Evolutionary conservation across 2,113 vertebrate genomes (phyloP).

Genomic region (Clupea harengus): DNA sequence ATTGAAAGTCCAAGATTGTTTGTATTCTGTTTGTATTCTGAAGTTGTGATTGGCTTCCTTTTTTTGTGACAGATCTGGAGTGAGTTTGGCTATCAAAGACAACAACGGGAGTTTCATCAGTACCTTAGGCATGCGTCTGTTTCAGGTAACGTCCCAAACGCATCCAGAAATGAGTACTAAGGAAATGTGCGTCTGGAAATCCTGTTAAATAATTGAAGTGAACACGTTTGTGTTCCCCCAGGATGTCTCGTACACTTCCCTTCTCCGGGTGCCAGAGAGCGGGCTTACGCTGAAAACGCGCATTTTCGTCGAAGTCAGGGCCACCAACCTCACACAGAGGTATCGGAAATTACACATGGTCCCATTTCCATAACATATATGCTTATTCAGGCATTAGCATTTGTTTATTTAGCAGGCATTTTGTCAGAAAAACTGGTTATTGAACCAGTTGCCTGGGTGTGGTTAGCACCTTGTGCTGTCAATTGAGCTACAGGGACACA

Average conservation of each 20-base stretch:
- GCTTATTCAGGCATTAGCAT: too few species aligned
- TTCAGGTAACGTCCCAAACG: not conserved
- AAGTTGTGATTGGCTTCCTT: constrained; percentile 14
- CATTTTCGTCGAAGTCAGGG: constrained; percentile 67
- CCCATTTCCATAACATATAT: not conserved
- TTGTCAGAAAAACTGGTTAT: too few species aligned
- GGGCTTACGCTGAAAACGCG: constrained; percentile 69
- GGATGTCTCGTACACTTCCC: constrained; percentile 53
- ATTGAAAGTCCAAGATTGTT: too few species aligned
- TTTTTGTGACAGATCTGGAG: constrained; percentile 61
- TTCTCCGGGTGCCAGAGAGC: constrained; percentile 49
- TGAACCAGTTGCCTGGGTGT: not conserved
- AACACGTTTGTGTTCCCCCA: constrained; percentile 22
- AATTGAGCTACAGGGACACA: not conserved
- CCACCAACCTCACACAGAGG: constrained; percentile 69
- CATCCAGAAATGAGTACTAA: not conserved
- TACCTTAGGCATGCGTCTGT: constrained; percentile 54
- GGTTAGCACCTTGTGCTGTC: not conserved
- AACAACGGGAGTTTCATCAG: constrained; percentile 73
- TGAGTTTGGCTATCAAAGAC: constrained; percentile 64
- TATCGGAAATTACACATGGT: constrained; percentile 18
- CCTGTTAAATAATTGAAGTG: not conserved
- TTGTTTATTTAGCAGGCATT: too few species aligned
- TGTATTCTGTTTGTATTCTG: not conserved
- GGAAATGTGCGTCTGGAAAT: not conserved